Evolutionary conservation across 1,140 invertebrate genomes (phyloP).

Genomic region (Delia radicum): DNA sequence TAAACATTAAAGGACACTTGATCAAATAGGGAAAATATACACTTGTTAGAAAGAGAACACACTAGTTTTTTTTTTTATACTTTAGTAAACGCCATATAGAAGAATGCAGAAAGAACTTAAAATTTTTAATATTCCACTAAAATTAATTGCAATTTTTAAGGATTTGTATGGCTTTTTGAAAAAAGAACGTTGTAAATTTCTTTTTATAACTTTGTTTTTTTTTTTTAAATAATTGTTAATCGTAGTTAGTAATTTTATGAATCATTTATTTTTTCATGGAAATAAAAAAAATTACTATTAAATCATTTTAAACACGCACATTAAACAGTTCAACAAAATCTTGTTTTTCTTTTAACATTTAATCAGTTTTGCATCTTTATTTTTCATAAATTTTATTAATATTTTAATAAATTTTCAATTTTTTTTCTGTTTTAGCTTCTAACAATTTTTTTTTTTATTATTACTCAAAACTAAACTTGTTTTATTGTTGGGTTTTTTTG

Average conservation of each 20-base stretch:
- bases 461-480: slow-evolving; percentile 13
- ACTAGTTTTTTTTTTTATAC: too few relatives aligned
- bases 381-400: not conserved
- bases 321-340: not conserved
- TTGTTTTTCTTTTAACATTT: too few relatives aligned
- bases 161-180: not conserved
- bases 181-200: not conserved
- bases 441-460: not conserved
- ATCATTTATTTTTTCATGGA: too few relatives aligned
- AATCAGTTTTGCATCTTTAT: too few relatives aligned
- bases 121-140: not conserved
- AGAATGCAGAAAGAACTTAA: not conserved
- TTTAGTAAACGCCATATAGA: too few relatives aligned
- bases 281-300: not conserved
- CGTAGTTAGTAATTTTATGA: too few relatives aligned
- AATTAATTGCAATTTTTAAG: not conserved
- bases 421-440: not conserved
- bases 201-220: not conserved
- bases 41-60: slow-evolving; percentile 12
- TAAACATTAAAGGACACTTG: slow-evolving; percentile 5
- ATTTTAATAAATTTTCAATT: not conserved
- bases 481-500: not conserved
- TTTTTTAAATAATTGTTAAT: too few relatives aligned
- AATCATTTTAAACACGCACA: not conserved
- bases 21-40: not conserved